Base-by-base conservation (phyloP, 2,113 vertebrate genomes). In the Rhinichthys klamathensis region DNA sequence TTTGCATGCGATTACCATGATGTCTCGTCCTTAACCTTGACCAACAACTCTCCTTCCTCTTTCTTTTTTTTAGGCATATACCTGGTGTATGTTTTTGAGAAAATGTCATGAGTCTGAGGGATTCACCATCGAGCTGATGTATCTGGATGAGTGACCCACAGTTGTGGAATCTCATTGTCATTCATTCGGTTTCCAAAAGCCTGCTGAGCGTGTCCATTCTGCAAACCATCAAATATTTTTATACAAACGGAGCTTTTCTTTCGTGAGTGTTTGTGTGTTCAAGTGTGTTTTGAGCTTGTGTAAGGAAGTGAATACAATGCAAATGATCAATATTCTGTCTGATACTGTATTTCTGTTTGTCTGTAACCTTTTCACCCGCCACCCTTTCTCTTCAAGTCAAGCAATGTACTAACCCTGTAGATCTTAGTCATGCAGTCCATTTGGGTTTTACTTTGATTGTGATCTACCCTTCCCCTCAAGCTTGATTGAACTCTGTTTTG, bases 61-160 rank as follows among this genome's bases (percentile, higher is more conserved):
- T 7, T 49, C 12, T 51, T 27, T 65, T 46, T 74, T 93, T n/a
- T 86, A 99, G 97, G 97, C 92, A 95, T 99, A 92, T 99, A 99
- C 92, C 92, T 99, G 95, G 96, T 98, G 82, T 99, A 97, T 92
- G 96, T 96, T 38, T 99, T 99, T 87, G 97, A 99, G 94, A 99
- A 99, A 89, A 96, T 90, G 89, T 88, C 91, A 74, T 95, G 92
- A 95, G 54, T 16, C 32, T 2, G 30, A 54, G 25, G 2, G 32
- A 21, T 60, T 21, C 6, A 41, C 65, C 25, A 10, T 23, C 1
- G 13, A 27, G 61, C 25, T 54, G 73, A 21, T n/a, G n/a, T n/a
- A n/a, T n/a, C n/a, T n/a, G n/a, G n/a, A n/a, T 21, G 75, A 77
- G 32, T 32, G 70, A 73, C 1, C 70, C 56, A 75, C 38, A 63